These are phyloP conservation scores for Otocyon megalotis DNA, from an alignment of 2,113 vertebrate genomes.

Conservation along the genomic window DNA sequence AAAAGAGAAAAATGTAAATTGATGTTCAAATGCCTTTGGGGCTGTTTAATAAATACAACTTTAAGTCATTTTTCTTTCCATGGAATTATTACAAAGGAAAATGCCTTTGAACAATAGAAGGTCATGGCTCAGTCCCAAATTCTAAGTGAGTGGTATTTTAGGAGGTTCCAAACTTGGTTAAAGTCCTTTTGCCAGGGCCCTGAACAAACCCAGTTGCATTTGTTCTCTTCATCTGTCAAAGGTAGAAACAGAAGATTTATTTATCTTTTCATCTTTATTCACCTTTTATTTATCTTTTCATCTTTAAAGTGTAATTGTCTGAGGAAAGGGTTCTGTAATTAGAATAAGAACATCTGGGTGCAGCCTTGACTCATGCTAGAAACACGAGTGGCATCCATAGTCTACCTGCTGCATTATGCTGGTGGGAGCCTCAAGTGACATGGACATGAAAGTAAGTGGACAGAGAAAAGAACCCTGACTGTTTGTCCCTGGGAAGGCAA, in stretches of 20 bases:
- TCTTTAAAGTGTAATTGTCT: not conserved
- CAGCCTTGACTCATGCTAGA: not conserved
- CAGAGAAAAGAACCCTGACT: no score
- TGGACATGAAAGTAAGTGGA: not conserved
- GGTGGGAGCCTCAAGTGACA: not conserved
- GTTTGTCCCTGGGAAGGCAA: not conserved
- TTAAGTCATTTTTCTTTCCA: constrained; percentile 68
- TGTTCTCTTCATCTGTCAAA: constrained; percentile 30
- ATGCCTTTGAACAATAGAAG: constrained; percentile 74
- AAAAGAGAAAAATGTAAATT: constrained; percentile 77
- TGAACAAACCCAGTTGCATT: not conserved
- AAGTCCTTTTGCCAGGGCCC: not conserved
- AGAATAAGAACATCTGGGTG: not conserved
- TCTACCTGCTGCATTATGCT: not conserved
- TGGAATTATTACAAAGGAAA: constrained; percentile 78
- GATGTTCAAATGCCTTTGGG: constrained; percentile 76
- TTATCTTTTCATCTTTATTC: not conserved
- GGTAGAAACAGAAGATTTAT: constrained; percentile 36
- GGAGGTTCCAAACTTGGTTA: constrained; percentile 32
- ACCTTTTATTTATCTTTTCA: constrained; percentile 35
- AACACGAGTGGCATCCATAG: not conserved
- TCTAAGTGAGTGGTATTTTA: constrained; percentile 46
- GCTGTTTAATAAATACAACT: constrained; percentile 77
- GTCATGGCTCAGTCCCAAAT: constrained; percentile 67
- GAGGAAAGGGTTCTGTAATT: not conserved